A percentile compares a stretch with the other conserved stretches of the same genome.
Conservation (phyloP, 2,797 vertebrate genomes). For the Clarias laeviceps region DNA sequence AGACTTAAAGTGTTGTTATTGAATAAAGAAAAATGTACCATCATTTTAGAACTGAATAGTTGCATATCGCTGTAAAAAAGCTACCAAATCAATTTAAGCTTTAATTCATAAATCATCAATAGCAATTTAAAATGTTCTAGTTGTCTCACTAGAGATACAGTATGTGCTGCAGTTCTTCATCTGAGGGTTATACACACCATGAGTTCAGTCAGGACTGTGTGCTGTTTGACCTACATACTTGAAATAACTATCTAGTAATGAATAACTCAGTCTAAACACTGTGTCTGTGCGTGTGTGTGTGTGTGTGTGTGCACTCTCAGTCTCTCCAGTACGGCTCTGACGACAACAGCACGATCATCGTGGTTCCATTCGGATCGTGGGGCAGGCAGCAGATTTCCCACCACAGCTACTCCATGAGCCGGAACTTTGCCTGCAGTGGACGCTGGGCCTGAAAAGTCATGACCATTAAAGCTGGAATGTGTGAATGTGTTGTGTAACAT, state of each 20-base stretch:
- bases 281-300: background rate
- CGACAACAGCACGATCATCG: slow-evolving; percentile 92
- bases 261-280: slow-evolving; percentile 10
- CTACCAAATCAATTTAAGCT: background rate
- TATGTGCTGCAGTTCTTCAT: background rate
- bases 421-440: slow-evolving; percentile 90
- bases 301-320: slow-evolving; percentile 63
- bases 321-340: slow-evolving; percentile 91
- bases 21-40: background rate
- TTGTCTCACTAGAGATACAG: background rate
- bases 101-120: background rate
- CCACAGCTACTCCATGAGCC: slow-evolving; percentile 89
- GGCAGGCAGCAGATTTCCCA: slow-evolving; percentile 87
- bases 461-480: background rate
- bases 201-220: background rate
- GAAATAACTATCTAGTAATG: slow-evolving; percentile 6
- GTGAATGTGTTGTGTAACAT: background rate
- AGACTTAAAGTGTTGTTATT: background rate
- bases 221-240: background rate
- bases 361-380: slow-evolving; percentile 96
- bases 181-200: background rate
- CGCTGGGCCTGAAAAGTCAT: slow-evolving; percentile 80
- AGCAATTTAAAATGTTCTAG: background rate
- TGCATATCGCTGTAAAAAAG: background rate
- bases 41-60: background rate